Evolutionary conservation across 92 coral and sea anemone species (phyloP).

Genomic region (Ricordea florida): DNA sequence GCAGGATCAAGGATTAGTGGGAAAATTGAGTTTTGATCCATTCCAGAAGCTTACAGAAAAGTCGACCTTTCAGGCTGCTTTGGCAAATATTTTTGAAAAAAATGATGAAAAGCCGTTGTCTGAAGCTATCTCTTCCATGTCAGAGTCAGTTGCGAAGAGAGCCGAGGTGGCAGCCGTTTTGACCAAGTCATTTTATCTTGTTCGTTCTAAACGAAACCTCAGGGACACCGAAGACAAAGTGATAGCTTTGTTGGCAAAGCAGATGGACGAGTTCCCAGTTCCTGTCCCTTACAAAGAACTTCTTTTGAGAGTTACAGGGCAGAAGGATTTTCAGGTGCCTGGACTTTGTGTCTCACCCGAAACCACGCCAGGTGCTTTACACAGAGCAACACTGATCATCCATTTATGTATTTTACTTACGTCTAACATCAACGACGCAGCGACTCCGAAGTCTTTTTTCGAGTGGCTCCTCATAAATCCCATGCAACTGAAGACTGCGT

Average conservation of each 20-base stretch:
- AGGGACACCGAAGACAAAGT: constrained; percentile 80
- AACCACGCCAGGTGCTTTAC: constrained; percentile 60
- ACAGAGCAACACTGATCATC: constrained; percentile 67
- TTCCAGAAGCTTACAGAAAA: constrained; percentile 12
- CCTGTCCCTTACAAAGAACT: constrained; percentile 58
- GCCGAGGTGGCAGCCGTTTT: constrained; percentile 61
- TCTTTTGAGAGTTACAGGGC: constrained; percentile 61
- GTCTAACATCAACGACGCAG: constrained; percentile 24
- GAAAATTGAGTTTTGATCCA: constrained; percentile 68
- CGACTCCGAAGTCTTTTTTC: constrained; percentile 14
- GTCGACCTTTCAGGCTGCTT: constrained; percentile 60
- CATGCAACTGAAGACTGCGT: not conserved
- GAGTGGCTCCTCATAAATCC: constrained; percentile 56
- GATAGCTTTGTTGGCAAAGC: constrained; percentile 32
- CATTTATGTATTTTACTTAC: constrained; percentile 73
- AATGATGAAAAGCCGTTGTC: constrained; percentile 19
- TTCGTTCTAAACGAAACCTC: constrained; percentile 66
- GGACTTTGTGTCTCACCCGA: constrained; percentile 71
- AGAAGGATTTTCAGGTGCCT: constrained; percentile 57
- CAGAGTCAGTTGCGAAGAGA: constrained; percentile 43
- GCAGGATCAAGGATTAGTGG: constrained; percentile 24
- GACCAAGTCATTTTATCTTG: constrained; percentile 63
- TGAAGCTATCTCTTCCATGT: constrained; percentile 1
- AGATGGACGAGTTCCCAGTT: constrained; percentile 2
- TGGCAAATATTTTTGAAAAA: constrained; percentile 57